phyloP scores from a whole-genome alignment of 1,140 invertebrate genomes.

The Trichonephila clavata region DNA sequence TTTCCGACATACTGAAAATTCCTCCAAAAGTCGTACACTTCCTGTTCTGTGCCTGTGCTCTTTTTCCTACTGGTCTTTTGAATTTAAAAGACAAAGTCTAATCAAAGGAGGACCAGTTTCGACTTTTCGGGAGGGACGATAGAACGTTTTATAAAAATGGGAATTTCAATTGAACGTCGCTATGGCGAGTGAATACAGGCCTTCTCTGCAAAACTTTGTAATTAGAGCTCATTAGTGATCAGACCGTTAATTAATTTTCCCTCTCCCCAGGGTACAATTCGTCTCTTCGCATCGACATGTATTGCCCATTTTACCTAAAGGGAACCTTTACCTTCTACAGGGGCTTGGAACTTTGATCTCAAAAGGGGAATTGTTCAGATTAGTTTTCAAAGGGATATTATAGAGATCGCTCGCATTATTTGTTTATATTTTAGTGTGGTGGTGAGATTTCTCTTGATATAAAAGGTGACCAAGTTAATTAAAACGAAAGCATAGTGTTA shows the following conservation, averaged over 20 bases:
- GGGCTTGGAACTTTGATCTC: constrained; percentile 13
- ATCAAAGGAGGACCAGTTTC: neutral
- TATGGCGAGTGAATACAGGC: neutral
- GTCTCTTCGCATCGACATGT: constrained; percentile 19
- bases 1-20: no score
- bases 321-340: neutral
- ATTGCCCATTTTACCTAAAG: constrained; percentile 20
- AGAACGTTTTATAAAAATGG: neutral
- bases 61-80: constrained; percentile 7
- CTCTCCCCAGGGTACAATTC: neutral
- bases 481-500: neutral
- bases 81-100: neutral
- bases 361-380: constrained; percentile 11
- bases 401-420: neutral
- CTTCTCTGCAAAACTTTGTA: constrained; percentile 32
- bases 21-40: neutral
- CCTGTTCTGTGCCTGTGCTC: neutral
- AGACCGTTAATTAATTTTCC: constrained; percentile 67
- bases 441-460: neutral
- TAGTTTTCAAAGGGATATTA: constrained; percentile 9
- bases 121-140: neutral
- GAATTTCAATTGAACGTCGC: neutral
- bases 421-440: neutral
- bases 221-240: constrained; percentile 69
- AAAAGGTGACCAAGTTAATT: neutral